Percentiles rank a stretch among this genome's conserved stretches.
phyloP scores from a whole-genome alignment of 2,888 invertebrate species.

The Mantis religiosa region DNA sequence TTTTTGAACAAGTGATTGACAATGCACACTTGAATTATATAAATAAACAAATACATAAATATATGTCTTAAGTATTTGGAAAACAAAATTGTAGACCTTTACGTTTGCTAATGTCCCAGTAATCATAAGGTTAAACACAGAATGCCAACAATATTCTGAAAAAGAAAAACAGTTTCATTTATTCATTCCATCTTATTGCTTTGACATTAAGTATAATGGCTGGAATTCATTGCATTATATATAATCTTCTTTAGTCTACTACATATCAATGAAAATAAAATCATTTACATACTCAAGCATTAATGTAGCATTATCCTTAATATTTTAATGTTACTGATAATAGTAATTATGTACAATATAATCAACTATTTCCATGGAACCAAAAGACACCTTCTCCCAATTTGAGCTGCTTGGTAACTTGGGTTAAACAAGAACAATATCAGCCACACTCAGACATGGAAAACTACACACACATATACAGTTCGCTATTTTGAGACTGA shows the following conservation, averaged over 20 bases:
- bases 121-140: not conserved
- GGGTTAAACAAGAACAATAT: not conserved
- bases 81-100: too few species aligned
- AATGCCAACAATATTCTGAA: not conserved
- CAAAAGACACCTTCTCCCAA: not conserved
- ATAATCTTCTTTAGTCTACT: not conserved
- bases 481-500: not conserved
- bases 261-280: conserved; percentile 1
- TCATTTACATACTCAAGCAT: conserved; percentile 12
- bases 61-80: too few species aligned
- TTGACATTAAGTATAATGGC: conserved; percentile 1
- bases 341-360: conserved; percentile 4
- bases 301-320: not conserved
- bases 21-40: too few species aligned
- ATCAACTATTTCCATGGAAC: not conserved
- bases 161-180: conserved; percentile 4
- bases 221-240: conserved; percentile 7
- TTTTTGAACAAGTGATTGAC: too few species aligned
- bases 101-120: too few species aligned
- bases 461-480: not conserved
- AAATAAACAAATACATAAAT: too few species aligned
- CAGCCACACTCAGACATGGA: not conserved
- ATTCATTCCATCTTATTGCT: conserved; percentile 17
- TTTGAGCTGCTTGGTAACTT: conserved; percentile 16
- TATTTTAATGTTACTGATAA: not conserved